A percentile compares a stretch with the other conserved stretches of the same genome.
These are phyloP conservation scores for Paelopatides confundens DNA, from an alignment of 53 echinoderm and acorn worm species.

Conservation along the genomic window DNA sequence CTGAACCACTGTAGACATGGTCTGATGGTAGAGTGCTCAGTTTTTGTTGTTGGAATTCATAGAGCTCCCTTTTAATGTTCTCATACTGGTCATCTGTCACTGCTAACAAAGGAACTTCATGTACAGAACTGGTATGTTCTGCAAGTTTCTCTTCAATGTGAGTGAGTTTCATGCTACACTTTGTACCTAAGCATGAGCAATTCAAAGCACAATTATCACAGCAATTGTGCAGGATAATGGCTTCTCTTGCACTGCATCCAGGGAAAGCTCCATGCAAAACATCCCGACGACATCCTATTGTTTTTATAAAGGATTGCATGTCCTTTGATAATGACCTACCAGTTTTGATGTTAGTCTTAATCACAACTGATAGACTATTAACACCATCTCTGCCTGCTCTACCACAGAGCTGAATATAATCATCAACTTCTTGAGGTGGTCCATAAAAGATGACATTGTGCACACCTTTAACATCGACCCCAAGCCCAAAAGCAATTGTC, in stretches of 20 bases:
- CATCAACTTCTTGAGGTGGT: constrained; percentile 55
- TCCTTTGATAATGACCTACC: background rate
- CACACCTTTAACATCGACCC: constrained; percentile 20
- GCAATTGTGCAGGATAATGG: background rate
- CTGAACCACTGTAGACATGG: background rate
- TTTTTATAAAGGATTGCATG: constrained; percentile 45
- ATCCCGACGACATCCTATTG: constrained; percentile 17
- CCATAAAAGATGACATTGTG: background rate
- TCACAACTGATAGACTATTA: constrained; percentile 23
- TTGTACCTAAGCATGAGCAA: background rate
- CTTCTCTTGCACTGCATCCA: too few species aligned
- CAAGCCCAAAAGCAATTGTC: constrained; percentile 10
- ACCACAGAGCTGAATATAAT: too few species aligned
- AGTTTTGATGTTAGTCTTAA: constrained; percentile 42
- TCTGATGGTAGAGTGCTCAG: background rate
- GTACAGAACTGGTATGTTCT: background rate
- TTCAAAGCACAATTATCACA: constrained; percentile 15
- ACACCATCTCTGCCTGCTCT: constrained; percentile 47
- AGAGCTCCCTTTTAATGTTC: background rate
- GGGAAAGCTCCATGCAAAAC: background rate
- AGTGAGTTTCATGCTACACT: background rate
- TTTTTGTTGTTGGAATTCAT: background rate
- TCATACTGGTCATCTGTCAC: constrained; percentile 21
- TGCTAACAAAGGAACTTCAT: background rate
- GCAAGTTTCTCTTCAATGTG: background rate